These are phyloP conservation scores for Anomalospiza imberbis DNA, from an alignment of 2,797 vertebrate species.

Conservation along the genomic window DNA sequence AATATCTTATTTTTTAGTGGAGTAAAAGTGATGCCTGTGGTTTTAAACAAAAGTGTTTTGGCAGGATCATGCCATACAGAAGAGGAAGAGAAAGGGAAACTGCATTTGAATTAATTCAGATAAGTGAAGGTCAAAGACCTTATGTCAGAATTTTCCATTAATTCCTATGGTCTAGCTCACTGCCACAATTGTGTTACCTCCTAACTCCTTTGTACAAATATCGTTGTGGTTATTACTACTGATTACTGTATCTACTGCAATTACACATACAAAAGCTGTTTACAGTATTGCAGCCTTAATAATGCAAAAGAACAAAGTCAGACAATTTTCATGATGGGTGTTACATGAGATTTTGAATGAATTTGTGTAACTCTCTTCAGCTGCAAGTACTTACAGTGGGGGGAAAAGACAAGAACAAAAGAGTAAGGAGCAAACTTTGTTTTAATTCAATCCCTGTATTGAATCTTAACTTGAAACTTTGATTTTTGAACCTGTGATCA, in stretches of 20 bases:
- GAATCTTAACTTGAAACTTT: neutral
- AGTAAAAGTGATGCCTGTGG: slow-evolving; percentile 28
- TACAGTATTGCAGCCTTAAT: neutral
- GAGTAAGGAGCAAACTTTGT: neutral
- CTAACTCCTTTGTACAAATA: neutral
- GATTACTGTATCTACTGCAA: neutral
- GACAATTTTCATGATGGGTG: neutral
- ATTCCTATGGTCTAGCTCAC: neutral
- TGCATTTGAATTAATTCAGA: neutral
- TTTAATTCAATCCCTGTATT: neutral
- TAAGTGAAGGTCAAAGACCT: slow-evolving; percentile 28
- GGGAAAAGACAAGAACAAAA: neutral
- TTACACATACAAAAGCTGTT: neutral
- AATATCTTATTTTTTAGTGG: neutral
- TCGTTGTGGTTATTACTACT: neutral
- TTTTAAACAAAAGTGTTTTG: slow-evolving; percentile 30
- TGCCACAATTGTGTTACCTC: neutral
- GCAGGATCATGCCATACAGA: neutral
- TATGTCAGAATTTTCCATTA: slow-evolving; percentile 31
- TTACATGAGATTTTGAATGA: neutral
- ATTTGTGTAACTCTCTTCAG: neutral
- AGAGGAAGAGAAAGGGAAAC: slow-evolving; percentile 57
- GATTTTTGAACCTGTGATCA: neutral
- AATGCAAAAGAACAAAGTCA: neutral
- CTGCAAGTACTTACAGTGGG: neutral